phyloP scores from a whole-genome alignment of 2,797 vertebrate genomes.

The Fringilla coelebs region DNA sequence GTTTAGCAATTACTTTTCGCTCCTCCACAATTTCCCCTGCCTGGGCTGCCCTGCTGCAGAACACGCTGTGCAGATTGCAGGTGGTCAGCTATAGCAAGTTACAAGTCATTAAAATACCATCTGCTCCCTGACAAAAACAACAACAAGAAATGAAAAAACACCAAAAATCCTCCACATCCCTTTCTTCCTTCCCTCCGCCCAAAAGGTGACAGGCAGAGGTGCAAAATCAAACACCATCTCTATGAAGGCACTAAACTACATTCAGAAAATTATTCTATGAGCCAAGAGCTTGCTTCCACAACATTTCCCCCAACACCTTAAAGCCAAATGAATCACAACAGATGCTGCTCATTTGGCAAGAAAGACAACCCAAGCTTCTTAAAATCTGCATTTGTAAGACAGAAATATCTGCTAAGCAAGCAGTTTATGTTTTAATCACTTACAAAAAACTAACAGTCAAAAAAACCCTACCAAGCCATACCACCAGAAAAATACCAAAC shows the following conservation, averaged over 20 bases:
- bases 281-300: neutral
- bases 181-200: neutral
- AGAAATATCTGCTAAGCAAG: neutral
- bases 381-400: neutral
- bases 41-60: neutral
- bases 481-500: neutral
- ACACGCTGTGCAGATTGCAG: neutral
- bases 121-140: neutral
- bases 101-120: neutral
- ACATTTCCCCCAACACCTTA: neutral
- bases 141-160: neutral
- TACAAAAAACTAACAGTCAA: neutral
- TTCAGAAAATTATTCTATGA: neutral
- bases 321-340: neutral
- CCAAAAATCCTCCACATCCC: neutral
- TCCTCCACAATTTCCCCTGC: neutral
- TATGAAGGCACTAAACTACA: neutral
- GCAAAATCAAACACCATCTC: neutral
- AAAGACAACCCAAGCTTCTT: neutral
- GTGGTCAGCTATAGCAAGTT: neutral
- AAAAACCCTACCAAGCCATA: neutral
- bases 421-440: neutral
- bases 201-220: neutral
- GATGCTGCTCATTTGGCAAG: neutral
- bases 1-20: neutral